phyloP scores from a whole-genome alignment of 2,113 vertebrate genomes.

The Pithys albifrons region DNA sequence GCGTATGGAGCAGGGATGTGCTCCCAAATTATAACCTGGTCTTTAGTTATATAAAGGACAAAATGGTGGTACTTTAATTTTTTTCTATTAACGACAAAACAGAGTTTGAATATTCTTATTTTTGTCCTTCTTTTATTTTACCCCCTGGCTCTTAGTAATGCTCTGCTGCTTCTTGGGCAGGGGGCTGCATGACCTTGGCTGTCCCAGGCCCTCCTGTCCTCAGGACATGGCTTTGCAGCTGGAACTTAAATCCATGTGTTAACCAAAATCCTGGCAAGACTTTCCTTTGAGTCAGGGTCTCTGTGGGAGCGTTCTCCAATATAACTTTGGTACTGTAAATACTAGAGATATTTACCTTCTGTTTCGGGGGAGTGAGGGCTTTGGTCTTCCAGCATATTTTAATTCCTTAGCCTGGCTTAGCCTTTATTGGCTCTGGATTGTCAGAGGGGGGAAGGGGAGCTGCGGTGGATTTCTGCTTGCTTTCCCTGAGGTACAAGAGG shows the following conservation, averaged over 20 bases:
- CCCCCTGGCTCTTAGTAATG: neutral
- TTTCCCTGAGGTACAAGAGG: neutral
- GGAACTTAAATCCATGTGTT: neutral
- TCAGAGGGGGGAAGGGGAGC: neutral
- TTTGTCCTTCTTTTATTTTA: neutral
- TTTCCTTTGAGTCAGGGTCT: neutral
- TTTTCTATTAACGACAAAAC: neutral
- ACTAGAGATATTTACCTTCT: constrained; percentile 52
- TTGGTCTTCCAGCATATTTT: constrained; percentile 36
- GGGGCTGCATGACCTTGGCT: neutral
- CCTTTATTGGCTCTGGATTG: neutral
- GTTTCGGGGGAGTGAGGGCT: constrained; percentile 2
- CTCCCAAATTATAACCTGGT: neutral
- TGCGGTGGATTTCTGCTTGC: neutral
- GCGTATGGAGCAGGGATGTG: accelerated
- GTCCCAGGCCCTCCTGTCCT: neutral
- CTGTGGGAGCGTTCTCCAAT: neutral
- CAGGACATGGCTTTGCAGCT: neutral
- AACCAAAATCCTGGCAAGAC: neutral
- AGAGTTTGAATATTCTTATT: neutral
- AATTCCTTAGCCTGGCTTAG: constrained; percentile 22
- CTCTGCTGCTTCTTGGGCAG: neutral
- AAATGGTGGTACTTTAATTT: neutral
- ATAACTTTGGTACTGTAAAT: constrained; percentile 48
- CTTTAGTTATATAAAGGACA: neutral